These are phyloP conservation scores for Emmelina monodactyla DNA, from an alignment of 2,888 invertebrate genomes.

Conservation along the genomic window DNA sequence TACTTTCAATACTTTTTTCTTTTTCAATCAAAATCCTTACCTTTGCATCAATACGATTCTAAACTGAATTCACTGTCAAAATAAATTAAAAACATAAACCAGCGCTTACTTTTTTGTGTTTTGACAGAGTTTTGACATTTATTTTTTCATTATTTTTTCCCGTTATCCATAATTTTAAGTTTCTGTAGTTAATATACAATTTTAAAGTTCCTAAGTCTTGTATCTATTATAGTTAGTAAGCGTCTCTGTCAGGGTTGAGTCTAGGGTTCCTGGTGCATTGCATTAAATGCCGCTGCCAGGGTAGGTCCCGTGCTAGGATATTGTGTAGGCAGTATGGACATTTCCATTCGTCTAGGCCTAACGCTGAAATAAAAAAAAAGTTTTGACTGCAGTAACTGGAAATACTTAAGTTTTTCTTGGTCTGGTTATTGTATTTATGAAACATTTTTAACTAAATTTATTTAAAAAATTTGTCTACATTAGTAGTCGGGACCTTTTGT, in stretches of 20 bases:
- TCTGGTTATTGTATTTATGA: neutral
- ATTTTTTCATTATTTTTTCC: too few relatives aligned
- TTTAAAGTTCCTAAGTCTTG: conserved; percentile 4
- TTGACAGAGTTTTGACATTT: too few relatives aligned
- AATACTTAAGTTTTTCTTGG: too few relatives aligned
- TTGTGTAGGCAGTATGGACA: conserved; percentile 88
- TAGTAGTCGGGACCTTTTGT: too few relatives aligned
- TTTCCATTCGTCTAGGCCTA: conserved; percentile 72
- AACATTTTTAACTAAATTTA: neutral
- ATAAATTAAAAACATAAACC: too few relatives aligned
- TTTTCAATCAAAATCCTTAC: too few relatives aligned
- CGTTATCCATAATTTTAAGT: neutral
- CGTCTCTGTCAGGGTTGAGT: conserved; percentile 27
- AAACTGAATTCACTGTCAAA: too few relatives aligned
- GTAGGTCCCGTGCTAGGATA: conserved; percentile 76
- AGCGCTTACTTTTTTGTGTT: too few relatives aligned
- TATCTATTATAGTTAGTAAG: conserved; percentile 11
- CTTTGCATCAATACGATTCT: too few relatives aligned
- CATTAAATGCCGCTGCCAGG: conserved; percentile 85
- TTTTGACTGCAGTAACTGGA: too few relatives aligned
- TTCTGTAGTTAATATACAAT: neutral
- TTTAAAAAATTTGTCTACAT: too few relatives aligned
- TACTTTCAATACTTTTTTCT: too few relatives aligned
- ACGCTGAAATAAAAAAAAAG: conserved; percentile 25
- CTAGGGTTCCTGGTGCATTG: conserved; percentile 59